Conservation (phyloP, 2,888 invertebrate species). For the Luperina testacea region DNA sequence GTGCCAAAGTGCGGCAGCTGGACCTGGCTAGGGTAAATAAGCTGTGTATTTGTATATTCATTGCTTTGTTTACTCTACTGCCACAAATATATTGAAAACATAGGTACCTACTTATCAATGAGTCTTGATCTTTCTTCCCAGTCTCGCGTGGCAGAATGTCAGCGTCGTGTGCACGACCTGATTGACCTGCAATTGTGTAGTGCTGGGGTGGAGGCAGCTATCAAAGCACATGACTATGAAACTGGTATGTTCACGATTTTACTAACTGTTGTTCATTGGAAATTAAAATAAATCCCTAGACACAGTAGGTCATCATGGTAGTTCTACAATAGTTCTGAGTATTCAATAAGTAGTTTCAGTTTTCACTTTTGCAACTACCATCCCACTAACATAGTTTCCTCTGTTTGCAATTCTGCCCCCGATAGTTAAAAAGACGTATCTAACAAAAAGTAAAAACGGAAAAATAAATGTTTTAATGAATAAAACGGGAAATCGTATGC, state of each 20-base stretch:
- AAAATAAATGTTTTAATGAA: too few species aligned
- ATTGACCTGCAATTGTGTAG: constrained; percentile 98
- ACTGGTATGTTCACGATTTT: constrained; percentile 86
- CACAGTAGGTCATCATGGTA: not conserved
- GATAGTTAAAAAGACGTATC: too few species aligned
- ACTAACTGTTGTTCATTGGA: not conserved
- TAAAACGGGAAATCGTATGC: too few species aligned
- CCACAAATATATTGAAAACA: not conserved
- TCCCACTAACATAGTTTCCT: not conserved
- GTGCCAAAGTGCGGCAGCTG: constrained; percentile 97
- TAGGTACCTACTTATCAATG: not conserved
- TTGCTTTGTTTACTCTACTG: not conserved
- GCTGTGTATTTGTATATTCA: not conserved
- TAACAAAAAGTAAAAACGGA: too few species aligned
- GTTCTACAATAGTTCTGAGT: not conserved
- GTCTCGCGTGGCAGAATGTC: constrained; percentile 98
- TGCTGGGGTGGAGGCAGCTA: constrained; percentile 98
- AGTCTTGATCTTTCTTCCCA: constrained; percentile 74
- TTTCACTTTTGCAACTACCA: not conserved
- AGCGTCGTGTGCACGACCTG: constrained; percentile 97
- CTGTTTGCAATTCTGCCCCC: not conserved
- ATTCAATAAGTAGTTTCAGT: not conserved
- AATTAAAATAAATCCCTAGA: not conserved
- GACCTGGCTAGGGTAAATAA: constrained; percentile 96
- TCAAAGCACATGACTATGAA: constrained; percentile 98